phyloP scores from a whole-genome alignment of 2,888 invertebrate genomes.

The Belgica antarctica region DNA sequence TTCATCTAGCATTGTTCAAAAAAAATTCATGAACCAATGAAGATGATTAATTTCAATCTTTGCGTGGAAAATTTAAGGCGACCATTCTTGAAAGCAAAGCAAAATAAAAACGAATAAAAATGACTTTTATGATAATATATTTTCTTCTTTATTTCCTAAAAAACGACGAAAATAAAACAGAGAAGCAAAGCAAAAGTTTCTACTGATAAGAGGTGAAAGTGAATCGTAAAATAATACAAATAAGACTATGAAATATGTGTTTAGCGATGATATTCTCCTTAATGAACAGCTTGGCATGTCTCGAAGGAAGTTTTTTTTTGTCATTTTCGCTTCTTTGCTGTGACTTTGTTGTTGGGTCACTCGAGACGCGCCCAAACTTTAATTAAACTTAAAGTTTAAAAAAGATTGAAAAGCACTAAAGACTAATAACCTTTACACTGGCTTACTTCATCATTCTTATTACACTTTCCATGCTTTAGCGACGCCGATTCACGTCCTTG shows the following conservation, averaged over 20 bases:
- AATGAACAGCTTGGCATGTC: background rate
- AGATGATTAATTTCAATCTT: background rate
- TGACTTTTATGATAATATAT: conserved; percentile 6
- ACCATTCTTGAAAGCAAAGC: background rate
- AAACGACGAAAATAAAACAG: conserved; percentile 5
- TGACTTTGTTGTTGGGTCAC: background rate
- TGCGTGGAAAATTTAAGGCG: background rate
- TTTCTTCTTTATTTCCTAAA: conserved; percentile 24
- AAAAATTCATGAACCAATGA: background rate
- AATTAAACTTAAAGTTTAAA: conserved; percentile 15
- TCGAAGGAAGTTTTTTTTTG: background rate
- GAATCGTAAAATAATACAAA: conserved; percentile 14
- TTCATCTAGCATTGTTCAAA: too few species aligned
- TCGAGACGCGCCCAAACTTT: background rate
- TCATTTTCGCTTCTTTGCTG: too few species aligned
- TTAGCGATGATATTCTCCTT: background rate
- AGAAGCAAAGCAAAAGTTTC: too few species aligned
- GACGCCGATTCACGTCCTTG: too few species aligned
- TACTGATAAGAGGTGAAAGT: background rate
- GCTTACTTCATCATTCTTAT: background rate
- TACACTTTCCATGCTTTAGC: background rate
- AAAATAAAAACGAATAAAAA: background rate
- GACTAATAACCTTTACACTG: conserved; percentile 39
- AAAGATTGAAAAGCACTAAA: conserved; percentile 38
- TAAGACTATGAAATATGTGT: background rate